phyloP scores from a whole-genome alignment of 2,797 vertebrate species.

The Octomys mimax region DNA sequence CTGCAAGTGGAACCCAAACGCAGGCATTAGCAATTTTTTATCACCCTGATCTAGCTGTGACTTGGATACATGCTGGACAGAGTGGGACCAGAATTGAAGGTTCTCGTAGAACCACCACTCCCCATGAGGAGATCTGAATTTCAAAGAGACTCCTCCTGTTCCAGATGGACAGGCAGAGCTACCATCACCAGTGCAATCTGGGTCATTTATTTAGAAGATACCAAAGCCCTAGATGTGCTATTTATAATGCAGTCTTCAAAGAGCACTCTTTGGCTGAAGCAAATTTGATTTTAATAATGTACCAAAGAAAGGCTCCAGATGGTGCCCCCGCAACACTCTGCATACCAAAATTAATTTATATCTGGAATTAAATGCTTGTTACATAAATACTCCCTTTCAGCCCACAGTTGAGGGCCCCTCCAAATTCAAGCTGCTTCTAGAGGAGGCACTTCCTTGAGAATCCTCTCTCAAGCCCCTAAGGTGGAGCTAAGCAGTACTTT shows the following conservation, averaged over 20 bases:
- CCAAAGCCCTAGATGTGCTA: neutral
- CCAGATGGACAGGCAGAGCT: neutral
- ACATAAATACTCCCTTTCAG: neutral
- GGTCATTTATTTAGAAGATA: neutral
- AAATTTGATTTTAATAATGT: conserved; percentile 54
- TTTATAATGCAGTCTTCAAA: conserved; percentile 24
- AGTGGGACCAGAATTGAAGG: neutral
- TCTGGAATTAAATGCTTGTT: conserved; percentile 14
- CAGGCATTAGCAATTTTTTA: neutral
- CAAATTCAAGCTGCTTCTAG: neutral
- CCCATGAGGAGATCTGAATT: neutral
- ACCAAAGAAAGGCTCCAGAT: neutral
- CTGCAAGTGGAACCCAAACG: neutral
- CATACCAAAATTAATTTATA: neutral
- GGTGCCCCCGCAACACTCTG: neutral
- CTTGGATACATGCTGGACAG: neutral
- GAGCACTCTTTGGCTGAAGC: neutral
- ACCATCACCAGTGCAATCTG: neutral
- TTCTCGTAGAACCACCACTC: neutral
- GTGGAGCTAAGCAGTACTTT: neutral
- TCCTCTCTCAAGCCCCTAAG: neutral
- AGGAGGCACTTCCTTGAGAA: conserved; percentile 1
- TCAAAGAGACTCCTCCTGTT: neutral
- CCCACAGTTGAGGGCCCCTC: neutral
- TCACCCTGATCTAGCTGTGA: neutral